Evolutionary conservation across 2,113 vertebrate species (phyloP), one percentile per base, ranked within the genome.

Genomic region (Peromyscus californicus): DNA sequence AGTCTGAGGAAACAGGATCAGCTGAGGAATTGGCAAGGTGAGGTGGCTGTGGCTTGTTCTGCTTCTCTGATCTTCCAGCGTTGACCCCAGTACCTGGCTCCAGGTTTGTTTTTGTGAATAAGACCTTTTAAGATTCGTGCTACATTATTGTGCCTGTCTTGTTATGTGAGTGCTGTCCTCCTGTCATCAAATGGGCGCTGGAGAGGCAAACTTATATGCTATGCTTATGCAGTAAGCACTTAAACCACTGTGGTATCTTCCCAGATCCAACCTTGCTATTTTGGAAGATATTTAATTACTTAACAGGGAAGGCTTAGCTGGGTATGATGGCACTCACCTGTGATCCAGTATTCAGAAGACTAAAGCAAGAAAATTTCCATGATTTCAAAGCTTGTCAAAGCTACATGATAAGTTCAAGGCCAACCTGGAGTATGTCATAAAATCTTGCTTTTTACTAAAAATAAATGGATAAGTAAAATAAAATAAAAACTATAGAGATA

Each of bases 231-330:
- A 48, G 42, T 79, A 51, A 16, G 45, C 16, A 33, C 45, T 79
- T 51, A 19, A 33, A 26, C 42, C 42, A 76, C 42, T 29, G 75
- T 24, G 42, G 24, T 29, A 33, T 51, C 76, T 51, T 21, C 26
- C 76, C 29, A 33, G 13, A 51, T 33, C 15, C 29, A 79, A 51
- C 16, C 39, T 92, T 92, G 33, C 39, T 39, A 54, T 91, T 63
- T 76, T 88, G 54, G 87, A 24, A 95, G 94, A 63, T 76, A 95
- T 48, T 70, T 94, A 93, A 90, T 51, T 82, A 90, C 36, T 76
- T 93, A 96, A 82, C 31, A 57, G 54, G 21, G 78, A n/a, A 80
- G 16, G 3, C 9, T 80, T 80, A 57, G 17, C 51, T 80, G 51
- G 17, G 2, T 59, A 13, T 82, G 11, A 57, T 83, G 33, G 36